Evolutionary conservation across 2,113 vertebrate species (phyloP).

Genomic region (Nematolebias whitei): DNA sequence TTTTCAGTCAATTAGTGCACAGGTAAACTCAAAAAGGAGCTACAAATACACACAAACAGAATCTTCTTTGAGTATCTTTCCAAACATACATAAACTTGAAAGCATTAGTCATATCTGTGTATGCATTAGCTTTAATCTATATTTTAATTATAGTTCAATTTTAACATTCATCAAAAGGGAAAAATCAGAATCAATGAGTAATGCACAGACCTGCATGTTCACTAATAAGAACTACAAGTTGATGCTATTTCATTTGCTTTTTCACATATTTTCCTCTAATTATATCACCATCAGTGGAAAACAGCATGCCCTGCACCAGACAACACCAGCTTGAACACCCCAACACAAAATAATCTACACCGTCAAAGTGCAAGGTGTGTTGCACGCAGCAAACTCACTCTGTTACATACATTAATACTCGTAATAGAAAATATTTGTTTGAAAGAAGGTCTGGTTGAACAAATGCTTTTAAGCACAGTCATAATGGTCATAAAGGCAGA

Average conservation of each 20-base stretch:
- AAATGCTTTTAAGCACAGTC: not conserved
- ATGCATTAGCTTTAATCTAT: not conserved
- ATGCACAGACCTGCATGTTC: conserved; percentile 16
- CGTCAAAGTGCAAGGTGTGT: conserved; percentile 3
- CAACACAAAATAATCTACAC: conserved; percentile 12
- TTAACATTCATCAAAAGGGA: conserved; percentile 18
- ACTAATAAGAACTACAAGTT: conserved; percentile 8
- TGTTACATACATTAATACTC: not conserved
- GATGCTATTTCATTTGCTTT: conserved; percentile 4
- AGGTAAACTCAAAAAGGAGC: no score
- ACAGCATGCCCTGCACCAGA: not conserved
- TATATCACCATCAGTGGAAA: conserved; percentile 5
- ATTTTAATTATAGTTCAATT: conserved; percentile 11
- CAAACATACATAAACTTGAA: not conserved
- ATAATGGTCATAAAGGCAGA: conserved; percentile 2
- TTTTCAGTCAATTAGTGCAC: not conserved
- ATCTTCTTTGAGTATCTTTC: not conserved
- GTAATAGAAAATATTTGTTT: conserved; percentile 14
- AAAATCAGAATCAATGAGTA: conserved; percentile 16
- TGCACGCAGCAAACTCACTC: conserved; percentile 2
- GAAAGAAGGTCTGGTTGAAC: conserved; percentile 21
- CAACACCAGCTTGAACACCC: conserved; percentile 1
- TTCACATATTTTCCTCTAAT: not conserved
- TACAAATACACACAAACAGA: not conserved
- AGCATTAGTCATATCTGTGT: not conserved